Percentiles rank a stretch among this genome's conserved stretches.
phyloP scores from a whole-genome alignment of 2,113 vertebrate species.

The Pterocles gutturalis region DNA sequence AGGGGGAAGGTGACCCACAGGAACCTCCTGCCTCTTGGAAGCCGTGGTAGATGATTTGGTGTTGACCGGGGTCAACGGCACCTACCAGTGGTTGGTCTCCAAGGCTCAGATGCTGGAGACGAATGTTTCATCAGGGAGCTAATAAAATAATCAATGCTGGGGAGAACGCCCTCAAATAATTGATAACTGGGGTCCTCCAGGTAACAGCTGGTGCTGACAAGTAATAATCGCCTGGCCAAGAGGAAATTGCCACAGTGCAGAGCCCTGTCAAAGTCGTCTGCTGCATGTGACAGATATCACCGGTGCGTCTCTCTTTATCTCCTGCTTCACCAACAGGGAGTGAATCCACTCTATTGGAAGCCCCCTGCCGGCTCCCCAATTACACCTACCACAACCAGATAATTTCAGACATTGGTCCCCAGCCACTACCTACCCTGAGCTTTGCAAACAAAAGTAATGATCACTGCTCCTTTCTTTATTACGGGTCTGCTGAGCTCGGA shows the following conservation, averaged over 20 bases:
- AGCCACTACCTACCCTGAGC: background rate
- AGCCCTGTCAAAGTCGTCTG: conserved; percentile 33
- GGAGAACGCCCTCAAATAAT: background rate
- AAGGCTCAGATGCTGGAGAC: background rate
- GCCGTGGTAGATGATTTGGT: background rate
- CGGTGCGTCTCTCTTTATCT: background rate
- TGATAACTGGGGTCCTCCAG: conserved; percentile 18
- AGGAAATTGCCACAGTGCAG: background rate
- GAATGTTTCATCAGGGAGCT: conserved; percentile 8
- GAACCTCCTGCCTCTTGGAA: background rate
- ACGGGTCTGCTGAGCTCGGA: conserved; percentile 20
- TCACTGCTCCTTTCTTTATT: conserved; percentile 9
- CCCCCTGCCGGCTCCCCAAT: background rate
- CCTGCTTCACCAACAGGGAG: background rate
- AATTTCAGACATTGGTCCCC: conserved; percentile 32
- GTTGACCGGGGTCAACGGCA: background rate
- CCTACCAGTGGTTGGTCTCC: background rate
- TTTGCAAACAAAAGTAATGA: conserved; percentile 47
- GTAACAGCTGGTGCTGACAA: conserved; percentile 24
- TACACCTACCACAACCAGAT: background rate
- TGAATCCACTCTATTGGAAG: background rate
- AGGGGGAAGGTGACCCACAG: background rate
- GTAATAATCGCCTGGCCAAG: background rate
- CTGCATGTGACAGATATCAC: conserved; percentile 21
- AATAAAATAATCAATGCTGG: conserved; percentile 46